Evolutionary conservation across 2,888 invertebrate genomes (phyloP).

Genomic region (Pseudoips prasinana): DNA sequence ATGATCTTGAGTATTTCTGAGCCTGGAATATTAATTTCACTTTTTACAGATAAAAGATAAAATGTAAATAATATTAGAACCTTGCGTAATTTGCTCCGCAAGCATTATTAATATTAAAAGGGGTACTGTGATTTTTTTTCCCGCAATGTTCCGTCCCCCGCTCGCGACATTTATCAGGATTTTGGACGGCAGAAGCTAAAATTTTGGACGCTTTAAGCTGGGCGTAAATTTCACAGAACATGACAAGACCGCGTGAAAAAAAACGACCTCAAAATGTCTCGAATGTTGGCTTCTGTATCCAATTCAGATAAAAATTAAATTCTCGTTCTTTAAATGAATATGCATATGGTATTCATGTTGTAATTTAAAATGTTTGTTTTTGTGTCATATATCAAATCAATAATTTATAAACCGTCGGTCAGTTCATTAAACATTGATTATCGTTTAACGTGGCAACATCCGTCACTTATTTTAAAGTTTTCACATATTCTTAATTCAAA

Average conservation of each 20-base stretch:
- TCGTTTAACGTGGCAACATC: too few species aligned
- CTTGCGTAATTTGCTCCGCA: slow-evolving; percentile 44
- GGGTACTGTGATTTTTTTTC: slow-evolving; percentile 61
- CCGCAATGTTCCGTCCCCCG: slow-evolving; percentile 53
- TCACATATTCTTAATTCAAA: too few species aligned
- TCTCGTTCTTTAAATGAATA: slow-evolving; percentile 1
- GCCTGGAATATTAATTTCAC: too few species aligned
- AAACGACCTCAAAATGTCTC: slow-evolving; percentile 52
- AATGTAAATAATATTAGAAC: slow-evolving; percentile 29
- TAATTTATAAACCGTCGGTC: too few species aligned
- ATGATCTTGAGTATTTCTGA: too few species aligned
- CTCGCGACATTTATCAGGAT: slow-evolving; percentile 84
- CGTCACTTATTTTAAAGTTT: too few species aligned
- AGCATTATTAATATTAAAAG: slow-evolving; percentile 60
- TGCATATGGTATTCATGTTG: too few species aligned
- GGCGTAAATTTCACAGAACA: slow-evolving; percentile 78
- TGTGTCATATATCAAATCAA: too few species aligned
- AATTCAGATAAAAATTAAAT: slow-evolving; percentile 32
- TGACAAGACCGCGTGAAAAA: slow-evolving; percentile 67
- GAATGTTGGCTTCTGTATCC: slow-evolving; percentile 41
- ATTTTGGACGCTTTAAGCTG: slow-evolving; percentile 80
- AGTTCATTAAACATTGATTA: too few species aligned
- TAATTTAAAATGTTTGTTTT: too few species aligned
- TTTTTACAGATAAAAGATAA: too few species aligned
- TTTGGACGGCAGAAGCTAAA: slow-evolving; percentile 84